Evolutionary conservation across 2,797 vertebrate genomes (phyloP), one percentile per base, ranked within the genome.

Genomic region (Oceanodroma leucorhoa): DNA sequence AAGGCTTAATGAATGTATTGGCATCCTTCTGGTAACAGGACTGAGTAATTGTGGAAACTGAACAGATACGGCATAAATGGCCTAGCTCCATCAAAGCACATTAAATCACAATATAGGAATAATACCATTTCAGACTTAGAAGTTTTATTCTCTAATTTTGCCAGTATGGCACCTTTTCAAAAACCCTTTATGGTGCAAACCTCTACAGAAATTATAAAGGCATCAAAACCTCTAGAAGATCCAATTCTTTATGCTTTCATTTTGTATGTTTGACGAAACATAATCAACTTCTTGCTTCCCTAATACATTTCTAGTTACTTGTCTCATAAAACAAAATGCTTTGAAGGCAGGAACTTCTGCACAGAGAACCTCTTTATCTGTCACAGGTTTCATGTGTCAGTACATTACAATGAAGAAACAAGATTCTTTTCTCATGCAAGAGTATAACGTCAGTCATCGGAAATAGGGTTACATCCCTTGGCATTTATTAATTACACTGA

Each of bases 401-500:
- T 62, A 43, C 2, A 14, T 11, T 38, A 61, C 51, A 83, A 64
- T 8, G 26, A 82, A 72, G 73, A 81, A 86, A 53, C n/a, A 84
- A 90, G 19, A 15, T 32, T 83, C 57, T 72, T 85, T 71, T 85
- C 40, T 30, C 46, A 66, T 64, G 55, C 5, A 60, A 38, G 38
- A 76, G 10, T 62, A 27, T 53, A 76, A 53, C 2, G 9, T 80
- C 90, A 93, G 64, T 77, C 76, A 85, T 91, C 50, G 93, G 53
- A 94, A 92, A 94, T 60, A 84, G 10, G 89, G 90, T 93, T 90
- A 92, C 1, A 3, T 93, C 92, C 90, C 94, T 71, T 92, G 92
- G 48, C 75, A 90, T 94, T 95, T 93, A 89, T 85, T 95, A 95
- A 95, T 94, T 93, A 89, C 40, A 30, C 11, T 61, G 64, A 77